Base-by-base conservation (phyloP, 2,888 invertebrate genomes). In the Tipula unca region DNA sequence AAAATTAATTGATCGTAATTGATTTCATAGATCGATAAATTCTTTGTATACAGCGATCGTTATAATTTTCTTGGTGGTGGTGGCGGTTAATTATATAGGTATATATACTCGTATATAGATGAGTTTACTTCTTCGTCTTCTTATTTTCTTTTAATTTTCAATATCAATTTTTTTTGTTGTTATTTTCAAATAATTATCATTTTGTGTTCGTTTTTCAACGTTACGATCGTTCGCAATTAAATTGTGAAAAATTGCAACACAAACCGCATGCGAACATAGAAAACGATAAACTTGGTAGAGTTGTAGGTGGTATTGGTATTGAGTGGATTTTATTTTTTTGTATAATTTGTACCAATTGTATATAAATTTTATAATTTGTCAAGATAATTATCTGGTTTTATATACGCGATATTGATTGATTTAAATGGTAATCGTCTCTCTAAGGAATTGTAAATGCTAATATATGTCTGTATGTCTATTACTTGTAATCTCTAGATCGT, bases 1-100 rank as follows among this genome's bases (percentile, higher is more conserved):
- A 69, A 69, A 69, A 69, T 69, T 69, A 69, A 69, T 69, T 69
- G 69, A 69, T 25, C 69, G 69, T 69, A 69, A 69, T 69, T 69
- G 69, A 69, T 69, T 69, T 25, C 25, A 69, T 69, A 69, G 25
- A 69, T 69, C 69, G 69, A 69, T 69, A 25, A 69, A 69, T 69
- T 69, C 25, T 69, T 25, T 69, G n/a, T n/a, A n/a, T n/a, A n/a
- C n/a, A 69, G 10, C 69, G 69, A 69, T 69, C 69, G 69, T n/a
- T n/a, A n/a, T n/a, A n/a, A n/a, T n/a, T n/a, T n/a, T n/a, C n/a
- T 17, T 17, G 48, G 6, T 54, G 48, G 48, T 69, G 69, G 25
- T 69, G 69, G 69, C 25, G 25, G 69, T 25, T 69, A 69, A 69
- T 69, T 69, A 69, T 69, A 69, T 42, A 42, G 14, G 13, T 42